Conservation (phyloP, 1,140 invertebrate species). For the Metopolophium dirhodum region DNA sequence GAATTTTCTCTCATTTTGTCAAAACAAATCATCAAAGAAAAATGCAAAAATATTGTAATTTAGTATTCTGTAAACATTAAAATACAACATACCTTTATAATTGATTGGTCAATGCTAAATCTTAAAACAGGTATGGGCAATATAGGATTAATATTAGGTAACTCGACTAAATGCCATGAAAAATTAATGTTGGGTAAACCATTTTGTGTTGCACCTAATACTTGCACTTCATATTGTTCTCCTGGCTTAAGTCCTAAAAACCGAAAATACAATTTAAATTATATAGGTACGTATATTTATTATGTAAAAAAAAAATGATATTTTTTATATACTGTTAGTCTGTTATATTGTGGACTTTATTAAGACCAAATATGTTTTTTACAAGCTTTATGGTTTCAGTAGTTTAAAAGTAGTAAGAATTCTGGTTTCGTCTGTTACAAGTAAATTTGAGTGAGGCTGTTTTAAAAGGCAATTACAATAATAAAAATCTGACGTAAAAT, state of each 20-base stretch:
- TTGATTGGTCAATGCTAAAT: neutral
- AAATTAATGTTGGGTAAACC: slow-evolving; percentile 64
- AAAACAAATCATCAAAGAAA: neutral
- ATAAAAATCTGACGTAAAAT: neutral
- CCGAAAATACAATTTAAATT: slow-evolving; percentile 37
- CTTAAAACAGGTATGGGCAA: slow-evolving; percentile 20
- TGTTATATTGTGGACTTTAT: too few relatives aligned
- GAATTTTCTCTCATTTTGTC: neutral
- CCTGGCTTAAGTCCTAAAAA: slow-evolving; percentile 66
- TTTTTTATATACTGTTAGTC: too few relatives aligned
- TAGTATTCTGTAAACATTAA: neutral
- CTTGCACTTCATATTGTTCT: slow-evolving; percentile 68
- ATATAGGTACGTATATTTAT: too few relatives aligned
- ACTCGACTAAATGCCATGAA: slow-evolving; percentile 32
- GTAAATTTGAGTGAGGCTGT: neutral
- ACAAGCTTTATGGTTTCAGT: too few relatives aligned
- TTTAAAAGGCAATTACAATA: neutral
- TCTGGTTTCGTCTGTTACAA: neutral
- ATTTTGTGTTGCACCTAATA: slow-evolving; percentile 66
- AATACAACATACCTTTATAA: slow-evolving; percentile 20
- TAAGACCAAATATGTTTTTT: too few relatives aligned
- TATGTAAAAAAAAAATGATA: too few relatives aligned
- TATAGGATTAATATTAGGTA: neutral
- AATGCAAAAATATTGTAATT: neutral
- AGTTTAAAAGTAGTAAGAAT: neutral